Evolutionary conservation across 2,113 vertebrate genomes (phyloP), one percentile per base, ranked within the genome.

Genomic region (Todiramphus chloris): DNA sequence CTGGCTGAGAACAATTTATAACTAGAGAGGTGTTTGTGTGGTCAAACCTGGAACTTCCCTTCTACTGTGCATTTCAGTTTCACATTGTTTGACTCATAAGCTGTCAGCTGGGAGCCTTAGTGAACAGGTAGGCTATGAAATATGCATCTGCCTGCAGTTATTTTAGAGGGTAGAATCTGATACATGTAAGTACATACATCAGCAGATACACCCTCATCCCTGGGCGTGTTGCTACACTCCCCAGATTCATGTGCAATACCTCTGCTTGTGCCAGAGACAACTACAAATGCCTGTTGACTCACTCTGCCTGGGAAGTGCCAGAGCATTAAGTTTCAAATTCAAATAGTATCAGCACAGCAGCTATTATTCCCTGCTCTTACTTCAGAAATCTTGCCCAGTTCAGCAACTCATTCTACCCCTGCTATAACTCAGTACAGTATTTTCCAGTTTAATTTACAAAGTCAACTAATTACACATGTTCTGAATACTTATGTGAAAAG

Each of bases 1-100:
- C 72, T 93, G 63, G 35, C 66, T 80, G 81, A 96, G 94, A 90
- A 89, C 79, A 94, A 87, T 90, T 95, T 89, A 76, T 74, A 89
- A 89, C 41, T 37, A 74, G 66, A 80, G 73, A 80, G 51, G 70
- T 83, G 60, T 94, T 97, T 93, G 31, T 70, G 79, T 90, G 46
- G 83, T 96, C 83, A 93, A 80, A 95, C 44, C n/a, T 93, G 91
- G 86, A 84, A 92, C 62, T 90, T 87, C 73, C 74, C 67, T 96
- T 91, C 43, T 58, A 73, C 80, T 81, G 75, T 1, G 21, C 1
- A 0, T 93, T 94, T 96, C 66, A 88, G 31, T 76, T 86, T 95
- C 76, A 79, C 39, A 77, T 86, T 90, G 74, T 87, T 91, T 93
- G 66, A 93, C 88, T 96, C 90, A 89, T 3, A 55, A 25, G 16